Percentiles rank a stretch among this genome's conserved stretches.
Conservation (phyloP, 2,797 vertebrate species). For the Falco biarmicus region DNA sequence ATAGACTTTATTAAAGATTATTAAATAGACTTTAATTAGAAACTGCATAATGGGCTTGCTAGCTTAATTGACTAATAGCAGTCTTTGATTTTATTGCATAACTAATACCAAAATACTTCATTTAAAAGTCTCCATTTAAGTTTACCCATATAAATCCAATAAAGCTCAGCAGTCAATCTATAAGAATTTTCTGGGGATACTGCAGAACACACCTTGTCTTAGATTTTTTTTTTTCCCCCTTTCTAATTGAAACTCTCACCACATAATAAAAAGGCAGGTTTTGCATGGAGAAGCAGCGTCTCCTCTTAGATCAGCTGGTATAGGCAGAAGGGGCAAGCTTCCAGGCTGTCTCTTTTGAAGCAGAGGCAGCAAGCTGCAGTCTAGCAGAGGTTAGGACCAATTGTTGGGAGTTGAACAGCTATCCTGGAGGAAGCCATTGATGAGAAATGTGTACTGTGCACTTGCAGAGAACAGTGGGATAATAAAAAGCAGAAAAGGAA, state of each 20-base stretch:
- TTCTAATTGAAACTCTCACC: neutral
- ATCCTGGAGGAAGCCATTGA: neutral
- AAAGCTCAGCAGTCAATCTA: neutral
- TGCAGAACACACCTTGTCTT: neutral
- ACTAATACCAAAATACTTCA: constrained; percentile 23
- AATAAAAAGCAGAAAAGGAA: neutral
- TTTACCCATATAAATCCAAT: neutral
- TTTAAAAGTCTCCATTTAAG: neutral
- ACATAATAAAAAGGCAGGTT: neutral
- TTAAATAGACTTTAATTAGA: constrained; percentile 13
- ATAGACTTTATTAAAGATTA: too few relatives aligned
- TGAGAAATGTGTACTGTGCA: neutral
- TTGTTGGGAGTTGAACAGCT: neutral
- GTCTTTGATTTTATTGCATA: constrained; percentile 15
- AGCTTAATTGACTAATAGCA: constrained; percentile 51
- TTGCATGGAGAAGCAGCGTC: neutral
- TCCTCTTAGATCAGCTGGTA: neutral
- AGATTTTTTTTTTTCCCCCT: neutral
- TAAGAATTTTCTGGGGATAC: constrained; percentile 24
- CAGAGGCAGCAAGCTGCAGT: neutral
- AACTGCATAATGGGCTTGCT: neutral
- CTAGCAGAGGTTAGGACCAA: neutral
- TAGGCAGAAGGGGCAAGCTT: neutral
- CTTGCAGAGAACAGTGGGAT: neutral
- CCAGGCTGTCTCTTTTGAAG: neutral